Conservation (phyloP, 2,797 vertebrate genomes). For the Sus cebifrons region DNA sequence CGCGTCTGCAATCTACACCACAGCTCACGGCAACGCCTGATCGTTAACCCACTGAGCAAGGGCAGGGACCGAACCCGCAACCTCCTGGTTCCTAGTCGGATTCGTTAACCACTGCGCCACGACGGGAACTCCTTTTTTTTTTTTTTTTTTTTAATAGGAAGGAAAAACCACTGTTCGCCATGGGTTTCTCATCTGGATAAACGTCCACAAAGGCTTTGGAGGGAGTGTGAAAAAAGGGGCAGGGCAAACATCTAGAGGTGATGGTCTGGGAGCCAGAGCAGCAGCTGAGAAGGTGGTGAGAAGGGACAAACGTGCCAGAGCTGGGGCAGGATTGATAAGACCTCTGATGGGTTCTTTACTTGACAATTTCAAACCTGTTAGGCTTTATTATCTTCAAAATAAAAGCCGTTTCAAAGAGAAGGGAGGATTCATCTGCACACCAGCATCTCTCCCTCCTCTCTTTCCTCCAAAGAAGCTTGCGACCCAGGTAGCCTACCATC, state of each 20-base stretch:
- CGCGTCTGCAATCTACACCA: too few relatives aligned
- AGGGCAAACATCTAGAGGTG: neutral
- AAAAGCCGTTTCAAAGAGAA: slow-evolving; percentile 72
- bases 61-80: too few relatives aligned
- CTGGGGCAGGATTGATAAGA: neutral
- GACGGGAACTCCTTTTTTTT: too few relatives aligned
- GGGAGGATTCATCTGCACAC: slow-evolving; percentile 9
- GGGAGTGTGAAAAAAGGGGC: neutral
- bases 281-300: neutral
- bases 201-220: neutral
- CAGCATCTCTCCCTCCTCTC: slow-evolving; percentile 16
- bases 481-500: neutral
- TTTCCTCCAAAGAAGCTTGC: slow-evolving; percentile 1
- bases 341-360: neutral
- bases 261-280: neutral
- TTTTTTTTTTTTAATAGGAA: neutral
- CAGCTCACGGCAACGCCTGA: too few relatives aligned
- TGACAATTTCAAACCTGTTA: slow-evolving; percentile 58
- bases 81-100: too few relatives aligned
- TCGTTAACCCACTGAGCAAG: too few relatives aligned
- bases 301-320: neutral
- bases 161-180: neutral
- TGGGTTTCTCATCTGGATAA: neutral
- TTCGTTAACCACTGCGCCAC: too few relatives aligned
- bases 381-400: slow-evolving; percentile 65